These are phyloP conservation scores for Leucophenga montana DNA, from an alignment of 2,888 invertebrate species.

Conservation along the genomic window DNA sequence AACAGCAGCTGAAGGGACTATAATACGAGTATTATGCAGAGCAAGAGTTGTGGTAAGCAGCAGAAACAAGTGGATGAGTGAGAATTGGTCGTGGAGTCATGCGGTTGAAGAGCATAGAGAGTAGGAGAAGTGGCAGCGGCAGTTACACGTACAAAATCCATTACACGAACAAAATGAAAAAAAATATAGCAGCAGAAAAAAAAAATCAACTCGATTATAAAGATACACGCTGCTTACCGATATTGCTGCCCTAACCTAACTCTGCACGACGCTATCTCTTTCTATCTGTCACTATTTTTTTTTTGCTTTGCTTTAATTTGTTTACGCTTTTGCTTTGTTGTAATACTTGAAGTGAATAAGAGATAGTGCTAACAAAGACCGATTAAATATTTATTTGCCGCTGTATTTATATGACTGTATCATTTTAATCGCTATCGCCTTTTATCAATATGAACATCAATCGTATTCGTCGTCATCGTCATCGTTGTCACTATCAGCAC, in stretches of 20 bases:
- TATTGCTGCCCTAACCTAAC: background rate
- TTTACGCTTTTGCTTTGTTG: background rate
- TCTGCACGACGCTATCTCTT: background rate
- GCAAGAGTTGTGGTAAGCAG: constrained; percentile 7
- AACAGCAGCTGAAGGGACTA: background rate
- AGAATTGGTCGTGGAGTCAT: background rate
- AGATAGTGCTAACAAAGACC: background rate
- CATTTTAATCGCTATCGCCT: constrained; percentile 3
- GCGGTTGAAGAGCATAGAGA: background rate
- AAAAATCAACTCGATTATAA: constrained; percentile 7
- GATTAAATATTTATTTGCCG: background rate
- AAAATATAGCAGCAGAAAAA: background rate
- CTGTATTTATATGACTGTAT: constrained; percentile 5
- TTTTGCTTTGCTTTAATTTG: constrained; percentile 24
- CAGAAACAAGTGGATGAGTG: background rate
- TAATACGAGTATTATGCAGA: background rate
- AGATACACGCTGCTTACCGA: background rate
- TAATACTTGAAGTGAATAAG: background rate
- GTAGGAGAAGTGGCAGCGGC: background rate
- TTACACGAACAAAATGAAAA: constrained; percentile 18
- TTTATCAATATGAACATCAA: background rate
- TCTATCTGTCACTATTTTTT: background rate
- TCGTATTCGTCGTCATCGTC: constrained; percentile 11
- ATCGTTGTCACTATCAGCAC: constrained; percentile 6
- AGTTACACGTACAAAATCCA: constrained; percentile 27